Percentiles rank a stretch among this genome's conserved stretches.
Evolutionary conservation across 2,797 vertebrate species (phyloP).

Genomic region (Pampus argenteus): DNA sequence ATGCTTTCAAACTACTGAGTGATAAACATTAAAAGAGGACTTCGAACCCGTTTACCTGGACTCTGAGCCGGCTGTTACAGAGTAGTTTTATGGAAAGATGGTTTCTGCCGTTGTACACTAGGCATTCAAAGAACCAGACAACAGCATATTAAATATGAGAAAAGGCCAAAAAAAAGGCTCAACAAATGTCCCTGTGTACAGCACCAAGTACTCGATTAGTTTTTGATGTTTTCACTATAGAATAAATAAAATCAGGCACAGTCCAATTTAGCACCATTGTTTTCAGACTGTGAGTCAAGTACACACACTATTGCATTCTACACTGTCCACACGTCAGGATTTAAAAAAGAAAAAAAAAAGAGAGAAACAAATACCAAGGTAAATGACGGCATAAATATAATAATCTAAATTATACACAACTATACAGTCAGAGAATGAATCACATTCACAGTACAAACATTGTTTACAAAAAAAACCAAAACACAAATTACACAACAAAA

Average conservation of each 20-base stretch:
- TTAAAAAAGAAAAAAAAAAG: constrained; percentile 38
- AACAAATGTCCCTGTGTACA: constrained; percentile 84
- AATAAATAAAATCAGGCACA: constrained; percentile 87
- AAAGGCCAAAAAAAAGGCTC: constrained; percentile 65
- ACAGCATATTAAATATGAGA: constrained; percentile 79
- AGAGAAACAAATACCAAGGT: constrained; percentile 62
- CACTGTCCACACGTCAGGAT: constrained; percentile 76
- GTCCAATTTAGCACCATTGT: constrained; percentile 87
- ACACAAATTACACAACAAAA: constrained; percentile 62
- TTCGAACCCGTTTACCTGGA: constrained; percentile 45
- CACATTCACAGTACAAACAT: constrained; percentile 88
- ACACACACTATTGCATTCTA: constrained; percentile 82
- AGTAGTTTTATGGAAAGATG: constrained; percentile 64
- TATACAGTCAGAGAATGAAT: constrained; percentile 84
- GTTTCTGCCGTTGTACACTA: constrained; percentile 70
- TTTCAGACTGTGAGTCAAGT: constrained; percentile 85
- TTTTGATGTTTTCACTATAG: constrained; percentile 78
- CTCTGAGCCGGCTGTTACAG: constrained; percentile 55
- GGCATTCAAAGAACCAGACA: constrained; percentile 67
- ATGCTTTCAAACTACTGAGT: constrained; percentile 36
- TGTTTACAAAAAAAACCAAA: constrained; percentile 67
- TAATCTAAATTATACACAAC: constrained; percentile 88
- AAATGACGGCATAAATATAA: constrained; percentile 86
- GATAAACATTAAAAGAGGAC: constrained; percentile 49
- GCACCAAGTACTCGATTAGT: constrained; percentile 79